These are phyloP conservation scores for Pristionchus entomophagus DNA, from an alignment of 2,888 invertebrate genomes.

Conservation along the genomic window DNA sequence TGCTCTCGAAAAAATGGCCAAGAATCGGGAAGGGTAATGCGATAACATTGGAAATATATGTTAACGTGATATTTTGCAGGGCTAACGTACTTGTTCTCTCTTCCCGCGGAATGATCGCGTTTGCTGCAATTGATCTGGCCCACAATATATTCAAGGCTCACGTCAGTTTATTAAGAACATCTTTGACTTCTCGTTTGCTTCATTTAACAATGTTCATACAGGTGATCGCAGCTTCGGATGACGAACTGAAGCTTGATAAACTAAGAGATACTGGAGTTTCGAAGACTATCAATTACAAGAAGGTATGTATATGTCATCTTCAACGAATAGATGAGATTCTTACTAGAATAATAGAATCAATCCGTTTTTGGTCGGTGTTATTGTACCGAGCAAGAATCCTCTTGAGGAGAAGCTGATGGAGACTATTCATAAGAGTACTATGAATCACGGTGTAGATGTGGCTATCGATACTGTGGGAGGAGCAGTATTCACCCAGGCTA, in stretches of 20 bases:
- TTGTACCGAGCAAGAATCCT: too few species aligned
- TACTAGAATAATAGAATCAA: too few species aligned
- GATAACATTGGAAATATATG: not conserved
- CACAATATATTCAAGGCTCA: constrained; percentile 83
- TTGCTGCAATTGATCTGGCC: constrained; percentile 84
- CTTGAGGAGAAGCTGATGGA: constrained; percentile 79
- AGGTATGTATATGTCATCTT: constrained; percentile 67
- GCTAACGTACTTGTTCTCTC: constrained; percentile 83
- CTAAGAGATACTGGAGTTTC: constrained; percentile 82
- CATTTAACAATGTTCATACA: constrained; percentile 76
- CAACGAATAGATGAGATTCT: too few species aligned
- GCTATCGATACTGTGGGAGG: constrained; percentile 83
- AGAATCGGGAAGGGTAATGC: constrained; percentile 73
- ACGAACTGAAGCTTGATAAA: constrained; percentile 81
- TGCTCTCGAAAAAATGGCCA: constrained; percentile 81
- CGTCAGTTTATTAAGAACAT: constrained; percentile 77
- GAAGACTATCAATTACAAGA: constrained; percentile 81
- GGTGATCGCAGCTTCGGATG: constrained; percentile 84
- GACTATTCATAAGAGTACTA: constrained; percentile 80
- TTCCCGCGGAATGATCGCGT: constrained; percentile 81
- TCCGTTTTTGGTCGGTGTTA: too few species aligned
- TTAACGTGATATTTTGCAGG: constrained; percentile 68
- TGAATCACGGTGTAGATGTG: constrained; percentile 81
- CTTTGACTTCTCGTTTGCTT: not conserved
- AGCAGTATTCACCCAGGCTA: constrained; percentile 80